A percentile compares a stretch with the other conserved stretches of the same genome.
Conservation (phyloP, 2,797 vertebrate genomes). For the Micromesistius poutassou region DNA sequence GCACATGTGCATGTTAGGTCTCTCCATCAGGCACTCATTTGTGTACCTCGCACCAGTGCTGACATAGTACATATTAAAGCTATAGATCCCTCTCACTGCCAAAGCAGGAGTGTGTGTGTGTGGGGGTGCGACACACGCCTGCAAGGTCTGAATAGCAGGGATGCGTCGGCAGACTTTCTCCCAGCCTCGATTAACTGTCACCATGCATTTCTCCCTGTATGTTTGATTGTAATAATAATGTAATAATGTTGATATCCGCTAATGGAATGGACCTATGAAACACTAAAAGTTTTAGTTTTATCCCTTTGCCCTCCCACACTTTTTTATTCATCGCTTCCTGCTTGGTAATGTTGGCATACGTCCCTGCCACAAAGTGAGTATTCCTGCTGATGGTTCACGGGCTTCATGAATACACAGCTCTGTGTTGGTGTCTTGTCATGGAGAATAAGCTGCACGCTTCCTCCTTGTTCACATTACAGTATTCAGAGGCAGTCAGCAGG, state of each 20-base stretch:
- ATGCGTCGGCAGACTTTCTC: slow-evolving; percentile 19
- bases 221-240: background rate
- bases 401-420: background rate
- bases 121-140: background rate
- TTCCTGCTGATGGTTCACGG: background rate
- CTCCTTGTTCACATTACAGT: background rate
- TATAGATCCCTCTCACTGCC: background rate
- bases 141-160: background rate
- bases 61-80: slow-evolving; percentile 7
- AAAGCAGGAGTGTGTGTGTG: background rate
- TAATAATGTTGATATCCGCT: background rate
- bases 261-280: background rate
- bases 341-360: background rate
- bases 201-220: background rate
- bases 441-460: too few relatives aligned
- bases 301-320: background rate
- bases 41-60: slow-evolving; percentile 12
- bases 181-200: background rate
- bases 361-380: background rate
- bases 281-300: background rate
- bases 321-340: background rate
- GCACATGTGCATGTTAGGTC: background rate
- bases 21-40: background rate
- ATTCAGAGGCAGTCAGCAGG: background rate
- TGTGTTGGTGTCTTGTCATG: background rate